Evolutionary conservation across 2,888 invertebrate genomes (phyloP).

Genomic region (Nomada ferruginata): DNA sequence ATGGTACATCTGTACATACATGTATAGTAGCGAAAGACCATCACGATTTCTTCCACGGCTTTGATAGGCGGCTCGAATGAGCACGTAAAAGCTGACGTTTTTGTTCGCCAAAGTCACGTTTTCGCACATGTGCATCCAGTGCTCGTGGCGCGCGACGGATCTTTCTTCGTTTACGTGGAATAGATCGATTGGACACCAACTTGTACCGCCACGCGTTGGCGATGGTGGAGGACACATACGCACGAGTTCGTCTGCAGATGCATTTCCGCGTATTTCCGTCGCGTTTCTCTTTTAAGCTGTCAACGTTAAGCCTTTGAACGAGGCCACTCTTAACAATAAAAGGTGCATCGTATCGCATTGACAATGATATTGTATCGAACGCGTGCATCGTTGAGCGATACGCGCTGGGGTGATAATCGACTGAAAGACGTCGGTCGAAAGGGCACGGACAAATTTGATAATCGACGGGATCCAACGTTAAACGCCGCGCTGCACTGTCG

Average conservation of each 20-base stretch:
- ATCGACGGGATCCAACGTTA: background rate
- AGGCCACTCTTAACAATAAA: background rate
- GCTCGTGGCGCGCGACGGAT: background rate
- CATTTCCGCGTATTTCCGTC: background rate
- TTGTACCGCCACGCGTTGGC: slow-evolving; percentile 15
- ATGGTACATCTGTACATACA: too few relatives aligned
- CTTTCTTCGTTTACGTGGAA: slow-evolving; percentile 28
- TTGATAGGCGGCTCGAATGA: slow-evolving; percentile 3
- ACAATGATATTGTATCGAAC: background rate
- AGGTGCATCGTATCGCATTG: background rate
- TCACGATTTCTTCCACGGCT: background rate
- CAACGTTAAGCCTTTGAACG: background rate
- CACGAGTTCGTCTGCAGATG: background rate
- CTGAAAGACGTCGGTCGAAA: background rate
- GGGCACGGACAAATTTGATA: background rate
- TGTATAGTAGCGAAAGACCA: too few relatives aligned
- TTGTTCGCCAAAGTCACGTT: slow-evolving; percentile 52
- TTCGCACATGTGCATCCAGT: slow-evolving; percentile 52
- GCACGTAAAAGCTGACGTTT: slow-evolving; percentile 48
- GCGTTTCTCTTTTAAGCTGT: background rate
- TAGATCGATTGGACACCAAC: slow-evolving; percentile 13
- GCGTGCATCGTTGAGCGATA: background rate
- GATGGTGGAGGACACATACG: slow-evolving; percentile 1
- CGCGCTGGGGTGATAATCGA: slow-evolving; percentile 1
- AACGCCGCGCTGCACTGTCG: background rate